phyloP scores from a whole-genome alignment of 1,140 invertebrate species.

The Lepidotrigona ventralis region DNA sequence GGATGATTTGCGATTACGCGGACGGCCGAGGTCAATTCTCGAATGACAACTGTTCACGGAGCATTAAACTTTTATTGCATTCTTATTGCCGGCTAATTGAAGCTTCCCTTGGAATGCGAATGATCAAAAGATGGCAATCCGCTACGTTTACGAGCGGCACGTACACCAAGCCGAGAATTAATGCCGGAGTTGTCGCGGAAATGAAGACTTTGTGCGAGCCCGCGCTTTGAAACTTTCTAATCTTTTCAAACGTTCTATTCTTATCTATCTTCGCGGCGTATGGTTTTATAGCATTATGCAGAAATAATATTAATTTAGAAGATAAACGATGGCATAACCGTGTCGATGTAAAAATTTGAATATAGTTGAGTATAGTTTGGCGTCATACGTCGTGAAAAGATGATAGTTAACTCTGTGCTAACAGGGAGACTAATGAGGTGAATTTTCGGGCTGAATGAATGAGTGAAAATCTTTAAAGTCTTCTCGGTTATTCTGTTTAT shows the following conservation, averaged over 20 bases:
- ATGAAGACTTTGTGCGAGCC: constrained; percentile 29
- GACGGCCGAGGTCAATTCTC: constrained; percentile 8
- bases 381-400: background rate
- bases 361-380: background rate
- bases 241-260: background rate
- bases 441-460: background rate
- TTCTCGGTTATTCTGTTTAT: background rate
- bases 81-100: constrained; percentile 39
- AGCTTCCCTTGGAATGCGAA: constrained; percentile 18
- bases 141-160: constrained; percentile 30
- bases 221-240: background rate
- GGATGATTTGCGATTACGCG: background rate
- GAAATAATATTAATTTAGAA: background rate
- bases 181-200: constrained; percentile 11
- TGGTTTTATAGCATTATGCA: background rate
- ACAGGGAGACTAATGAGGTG: background rate
- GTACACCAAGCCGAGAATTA: constrained; percentile 22
- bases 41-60: constrained; percentile 1
- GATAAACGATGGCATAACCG: background rate
- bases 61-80: constrained; percentile 30
- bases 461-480: background rate
- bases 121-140: constrained; percentile 24
- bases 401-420: background rate
- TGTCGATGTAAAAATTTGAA: background rate
- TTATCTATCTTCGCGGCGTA: background rate